A percentile compares a stretch with the other conserved stretches of the same genome.
Evolutionary conservation across 2,113 vertebrate species (phyloP).

Genomic region (Microtus montanus): DNA sequence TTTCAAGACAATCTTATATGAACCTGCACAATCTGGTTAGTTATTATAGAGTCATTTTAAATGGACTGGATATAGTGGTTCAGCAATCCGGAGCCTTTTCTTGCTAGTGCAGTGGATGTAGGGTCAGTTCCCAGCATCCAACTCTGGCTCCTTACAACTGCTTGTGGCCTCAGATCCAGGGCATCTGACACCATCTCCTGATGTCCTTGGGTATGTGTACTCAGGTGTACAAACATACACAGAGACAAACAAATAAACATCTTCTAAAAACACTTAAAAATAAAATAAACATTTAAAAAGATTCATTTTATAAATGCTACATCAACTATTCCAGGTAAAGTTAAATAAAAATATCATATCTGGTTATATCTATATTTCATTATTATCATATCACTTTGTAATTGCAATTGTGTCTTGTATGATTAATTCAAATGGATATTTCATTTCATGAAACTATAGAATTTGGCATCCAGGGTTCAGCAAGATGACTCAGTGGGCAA

Average conservation of each 20-base stretch:
- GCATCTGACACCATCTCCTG: too few relatives aligned
- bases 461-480: not conserved
- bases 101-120: too few relatives aligned
- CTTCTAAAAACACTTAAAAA: not conserved
- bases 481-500: not conserved
- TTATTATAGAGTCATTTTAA: not conserved
- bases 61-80: not conserved
- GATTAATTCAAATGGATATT: not conserved
- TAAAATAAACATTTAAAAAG: not conserved
- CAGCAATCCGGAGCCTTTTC: too few relatives aligned
- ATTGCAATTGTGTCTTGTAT: not conserved
- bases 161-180: not conserved
- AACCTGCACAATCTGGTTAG: not conserved
- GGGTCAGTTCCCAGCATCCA: not conserved
- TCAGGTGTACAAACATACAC: not conserved
- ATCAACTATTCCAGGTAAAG: not conserved
- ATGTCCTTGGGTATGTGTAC: too few relatives aligned
- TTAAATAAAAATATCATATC: not conserved
- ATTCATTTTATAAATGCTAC: not conserved
- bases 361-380: not conserved
- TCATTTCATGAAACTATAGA: not conserved
- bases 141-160: not conserved
- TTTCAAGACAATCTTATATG: not conserved
- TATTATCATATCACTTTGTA: not conserved
- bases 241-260: not conserved